Base-by-base conservation (phyloP, 2,797 vertebrate species). In the Rhodeus uyekii region DNA sequence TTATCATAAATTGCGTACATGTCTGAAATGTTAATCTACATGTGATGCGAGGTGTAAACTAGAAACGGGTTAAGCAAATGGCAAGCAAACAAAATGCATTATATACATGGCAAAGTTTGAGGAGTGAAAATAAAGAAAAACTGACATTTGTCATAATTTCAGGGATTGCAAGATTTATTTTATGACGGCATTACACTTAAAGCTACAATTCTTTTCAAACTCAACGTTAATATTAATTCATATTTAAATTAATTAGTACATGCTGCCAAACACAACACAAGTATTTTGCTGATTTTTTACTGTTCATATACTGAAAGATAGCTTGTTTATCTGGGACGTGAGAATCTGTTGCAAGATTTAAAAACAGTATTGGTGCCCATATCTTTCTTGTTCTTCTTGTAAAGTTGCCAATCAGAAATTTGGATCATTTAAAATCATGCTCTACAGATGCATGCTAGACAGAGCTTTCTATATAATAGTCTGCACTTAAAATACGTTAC, bases 1-100 rank as follows among this genome's bases (percentile, higher is more conserved):
- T 81, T 75, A 67, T 67, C 36, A 67, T 82, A 75, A 75, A 82
- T 67, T 75, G 48, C 50, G 27, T 44, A 58, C 72, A 76, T 82
- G 80, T 32, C 50, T 76, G 22, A 76, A 82, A 82, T 82, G 48
- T 50, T 44, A 67, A 76, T 76, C 63, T 46, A 13, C 60, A 39
- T 82, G 48, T 27, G 63, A 27, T 50, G 79, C 1, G 42, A 36
- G n/a, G 68, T n/a, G 42, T 16, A 64, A 48, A 14, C 16, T 36
- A 78, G 61, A 8, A 55, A 72, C 22, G 18, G 29, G 18, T 38
- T 39, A 44, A 19, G 42, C 46, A 65, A 65, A 75, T 55, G 19
- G 60, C 34, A 81, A 38, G 10, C 29, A 65, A 73, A 64, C 44
- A 34, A 5, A 73, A 38, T 50, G 3, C n/a, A 22, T 38, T 38